Base-by-base conservation (phyloP, 2,113 vertebrate species). In the Lagenorhynchus albirostris region DNA sequence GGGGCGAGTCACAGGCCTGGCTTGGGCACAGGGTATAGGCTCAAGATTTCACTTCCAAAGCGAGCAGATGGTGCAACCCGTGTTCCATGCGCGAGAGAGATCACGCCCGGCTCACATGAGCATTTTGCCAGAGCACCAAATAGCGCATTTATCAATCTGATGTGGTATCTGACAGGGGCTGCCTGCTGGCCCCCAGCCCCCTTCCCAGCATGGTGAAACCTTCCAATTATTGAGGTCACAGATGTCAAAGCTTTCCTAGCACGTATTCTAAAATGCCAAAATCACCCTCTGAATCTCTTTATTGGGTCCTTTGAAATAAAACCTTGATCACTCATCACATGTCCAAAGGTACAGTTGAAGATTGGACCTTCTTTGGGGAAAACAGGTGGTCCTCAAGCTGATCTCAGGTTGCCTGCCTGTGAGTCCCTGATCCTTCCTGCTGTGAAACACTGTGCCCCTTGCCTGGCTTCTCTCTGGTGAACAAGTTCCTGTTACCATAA, bases 31-130 rank as follows among this genome's bases (percentile, higher is more conserved):
- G 63, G 58, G 83, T 82, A 50, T 11, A 82, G 95, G 81, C 95
- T 89, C 33, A 63, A 91, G 96, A 73, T 88, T 33, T 15, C 5
- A 70, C 68, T 95, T 98, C 96, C 96, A 96, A 90, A 94, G 73
- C 0, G 67, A 96, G 89, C 98, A 98, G 98, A 98, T 98, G 98
- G 98, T 60, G 47, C 36, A 44, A 53, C 85, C 96, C 77, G 2
- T 50, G 95, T 62, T 97, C 95, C 89, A 47, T 82, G 96, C 73
- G 41, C 8, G 33, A 17, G 92, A 91, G 92, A 94, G 91, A 97
- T 95, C 97, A 93, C 82, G 89, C 98, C 95, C 55, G 96, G 97
- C 93, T 74, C 88, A 70, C 79, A 44, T 0, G 62, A 87, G 70
- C 92, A 4, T 62, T 94, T 96, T 97, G 96, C 96, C 89, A 97